Conservation (phyloP, 30 jellyfish, hydroid and myxozoan genomes). For the Catostylus mosaicus region DNA sequence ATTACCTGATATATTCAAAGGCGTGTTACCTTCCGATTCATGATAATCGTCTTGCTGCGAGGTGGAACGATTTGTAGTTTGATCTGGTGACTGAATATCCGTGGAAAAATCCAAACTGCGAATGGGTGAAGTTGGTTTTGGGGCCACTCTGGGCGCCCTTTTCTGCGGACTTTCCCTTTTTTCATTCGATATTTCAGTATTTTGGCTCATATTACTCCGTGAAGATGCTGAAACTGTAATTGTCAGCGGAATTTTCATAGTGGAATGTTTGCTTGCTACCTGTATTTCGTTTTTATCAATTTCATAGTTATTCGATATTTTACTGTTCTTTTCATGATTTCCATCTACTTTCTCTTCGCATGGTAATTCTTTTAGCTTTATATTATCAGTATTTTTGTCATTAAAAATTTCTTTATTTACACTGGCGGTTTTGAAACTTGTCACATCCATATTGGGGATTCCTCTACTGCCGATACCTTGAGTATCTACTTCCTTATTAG, state of each 20-base stretch:
- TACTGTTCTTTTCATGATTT: neutral
- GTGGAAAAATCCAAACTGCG: neutral
- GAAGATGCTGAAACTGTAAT: neutral
- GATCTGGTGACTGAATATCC: neutral
- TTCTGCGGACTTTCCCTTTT: conserved; percentile 6
- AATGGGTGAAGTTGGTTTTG: conserved; percentile 45
- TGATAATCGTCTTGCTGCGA: neutral
- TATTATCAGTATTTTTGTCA: neutral
- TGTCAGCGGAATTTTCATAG: neutral
- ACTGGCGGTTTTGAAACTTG: neutral
- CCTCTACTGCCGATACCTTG: neutral
- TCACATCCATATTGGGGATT: neutral
- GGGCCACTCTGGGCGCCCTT: conserved; percentile 52
- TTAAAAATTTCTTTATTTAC: neutral
- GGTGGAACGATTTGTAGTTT: neutral
- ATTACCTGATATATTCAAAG: conserved; percentile 14
- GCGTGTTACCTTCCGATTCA: neutral
- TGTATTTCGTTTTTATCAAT: neutral
- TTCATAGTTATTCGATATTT: neutral
- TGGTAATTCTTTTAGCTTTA: neutral
- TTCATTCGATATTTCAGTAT: neutral
- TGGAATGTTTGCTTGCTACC: neutral
- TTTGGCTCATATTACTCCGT: neutral
- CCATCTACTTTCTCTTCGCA: neutral
- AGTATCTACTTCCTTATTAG: no score